phyloP scores from a whole-genome alignment of 1,140 invertebrate species.

The Hyphantria cunea region DNA sequence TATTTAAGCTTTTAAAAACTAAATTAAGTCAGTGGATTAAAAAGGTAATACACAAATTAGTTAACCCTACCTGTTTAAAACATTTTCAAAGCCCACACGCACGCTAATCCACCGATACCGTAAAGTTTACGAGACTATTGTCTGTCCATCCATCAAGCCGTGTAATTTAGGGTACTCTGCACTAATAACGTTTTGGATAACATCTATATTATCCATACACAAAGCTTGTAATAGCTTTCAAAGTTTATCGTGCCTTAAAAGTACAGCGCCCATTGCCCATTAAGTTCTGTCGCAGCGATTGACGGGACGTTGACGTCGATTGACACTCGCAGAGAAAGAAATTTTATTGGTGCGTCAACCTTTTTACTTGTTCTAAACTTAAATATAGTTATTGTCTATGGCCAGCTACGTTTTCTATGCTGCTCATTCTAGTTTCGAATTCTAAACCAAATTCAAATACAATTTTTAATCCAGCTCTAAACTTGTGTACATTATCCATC shows the following conservation, averaged over 20 bases:
- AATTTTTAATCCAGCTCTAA: no score
- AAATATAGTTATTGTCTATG: not conserved
- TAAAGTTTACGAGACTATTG: conserved; percentile 24
- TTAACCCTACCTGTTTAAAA: not conserved
- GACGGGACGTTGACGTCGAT: not conserved
- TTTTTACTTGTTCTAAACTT: not conserved
- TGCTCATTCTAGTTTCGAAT: no score
- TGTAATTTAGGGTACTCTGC: conserved; percentile 23
- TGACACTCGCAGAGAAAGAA: not conserved
- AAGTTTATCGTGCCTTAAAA: conserved; percentile 7
- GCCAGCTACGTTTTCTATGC: not conserved
- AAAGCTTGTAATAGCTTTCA: conserved; percentile 15
- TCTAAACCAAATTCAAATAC: no score
- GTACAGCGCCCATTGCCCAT: not conserved
- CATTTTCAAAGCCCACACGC: not conserved
- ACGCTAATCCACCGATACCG: conserved; percentile 3
- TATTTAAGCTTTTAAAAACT: no score
- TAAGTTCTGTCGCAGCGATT: no score
- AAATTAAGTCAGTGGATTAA: no score
- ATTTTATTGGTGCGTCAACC: not conserved
- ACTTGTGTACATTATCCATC: no score
- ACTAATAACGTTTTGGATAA: conserved; percentile 22
- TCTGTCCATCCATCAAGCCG: conserved; percentile 14
- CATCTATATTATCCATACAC: conserved; percentile 25
- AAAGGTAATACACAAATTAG: not conserved